Base-by-base conservation (phyloP, 2,797 vertebrate genomes). In the Enteromius fasciolatus region DNA sequence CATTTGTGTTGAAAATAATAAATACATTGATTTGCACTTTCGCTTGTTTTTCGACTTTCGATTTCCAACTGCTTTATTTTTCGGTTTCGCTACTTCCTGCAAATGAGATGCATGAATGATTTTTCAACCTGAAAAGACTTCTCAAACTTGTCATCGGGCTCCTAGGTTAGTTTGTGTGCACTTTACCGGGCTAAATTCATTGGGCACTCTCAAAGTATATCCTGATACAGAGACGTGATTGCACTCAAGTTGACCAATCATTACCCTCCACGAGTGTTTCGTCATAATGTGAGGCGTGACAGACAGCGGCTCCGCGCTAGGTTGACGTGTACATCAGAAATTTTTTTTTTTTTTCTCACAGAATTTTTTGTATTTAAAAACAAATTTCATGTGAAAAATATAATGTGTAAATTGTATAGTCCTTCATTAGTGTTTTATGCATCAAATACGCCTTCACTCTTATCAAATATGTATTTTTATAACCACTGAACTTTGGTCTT, bases 251-350 rank as follows among this genome's bases (percentile, higher is more conserved):
- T 59, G 14, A 4, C 92, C 92, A 93, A 74, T 94, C 84, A 84
- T 46, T 75, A 52, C 5, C 14, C 50, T 70, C 83, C 84, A 46
- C 50, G 86, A 72, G 46, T 44, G 31, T 31, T 78, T 41, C 52
- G 67, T 61, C 83, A 93, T 90, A 17, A 20, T 10, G 33, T 11
- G 11, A 86, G 88, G 90, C 87, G 69, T 91, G 87, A 82, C 41
- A 39, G 20, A 33, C 41, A 54, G 41, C 44, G 72, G 33, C 59
- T 54, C 74, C 84, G 83, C 9, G 90, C 85, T 95, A 92, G 92
- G 94, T 94, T 94, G 95, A 96, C 95, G 95, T 96, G 95, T 95
- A 95, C 95, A 92, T 94, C 14, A 77, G 75, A 76, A 77, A 41
- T 28, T 59, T 18, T 39, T 31, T 23, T 44, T 44, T 44, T 46